A percentile compares a stretch with the other conserved stretches of the same genome.
Conservation (phyloP, 2,888 invertebrate genomes). For the Lobophora halterata region DNA sequence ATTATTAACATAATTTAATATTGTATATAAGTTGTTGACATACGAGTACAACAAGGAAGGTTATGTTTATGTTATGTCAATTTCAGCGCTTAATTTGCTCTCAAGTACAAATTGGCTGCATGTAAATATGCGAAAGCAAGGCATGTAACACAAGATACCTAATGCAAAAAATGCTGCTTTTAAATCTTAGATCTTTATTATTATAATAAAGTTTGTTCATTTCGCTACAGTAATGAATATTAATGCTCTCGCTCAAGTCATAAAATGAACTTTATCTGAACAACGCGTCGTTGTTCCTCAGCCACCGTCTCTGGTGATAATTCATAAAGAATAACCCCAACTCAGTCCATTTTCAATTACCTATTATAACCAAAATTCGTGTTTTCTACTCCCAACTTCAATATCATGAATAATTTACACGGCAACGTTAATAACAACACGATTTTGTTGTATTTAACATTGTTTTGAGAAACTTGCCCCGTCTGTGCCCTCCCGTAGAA, state of each 20-base stretch:
- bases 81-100: neutral
- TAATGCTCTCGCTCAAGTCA: conserved; percentile 76
- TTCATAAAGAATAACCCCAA: conserved; percentile 70
- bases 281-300: conserved; percentile 61
- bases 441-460: conserved; percentile 50
- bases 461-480: conserved; percentile 34
- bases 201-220: conserved; percentile 76
- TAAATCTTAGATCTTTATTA: conserved; percentile 71
- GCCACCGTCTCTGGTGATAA: conserved; percentile 63
- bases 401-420: conserved; percentile 65
- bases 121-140: conserved; percentile 23
- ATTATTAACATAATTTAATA: too few species aligned
- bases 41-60: too few species aligned
- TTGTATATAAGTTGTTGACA: too few species aligned
- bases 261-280: conserved; percentile 78
- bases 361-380: conserved; percentile 60
- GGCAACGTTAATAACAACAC: conserved; percentile 50
- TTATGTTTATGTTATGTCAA: too few species aligned
- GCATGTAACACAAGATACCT: too few species aligned
- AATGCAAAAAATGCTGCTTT: conserved; percentile 43
- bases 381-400: conserved; percentile 63
- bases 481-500: conserved; percentile 28
- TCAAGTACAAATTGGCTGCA: neutral
- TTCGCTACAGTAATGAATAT: conserved; percentile 75
- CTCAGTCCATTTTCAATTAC: conserved; percentile 68